Evolutionary conservation across 2,113 vertebrate genomes (phyloP).

Genomic region (Siphamia tubifer): DNA sequence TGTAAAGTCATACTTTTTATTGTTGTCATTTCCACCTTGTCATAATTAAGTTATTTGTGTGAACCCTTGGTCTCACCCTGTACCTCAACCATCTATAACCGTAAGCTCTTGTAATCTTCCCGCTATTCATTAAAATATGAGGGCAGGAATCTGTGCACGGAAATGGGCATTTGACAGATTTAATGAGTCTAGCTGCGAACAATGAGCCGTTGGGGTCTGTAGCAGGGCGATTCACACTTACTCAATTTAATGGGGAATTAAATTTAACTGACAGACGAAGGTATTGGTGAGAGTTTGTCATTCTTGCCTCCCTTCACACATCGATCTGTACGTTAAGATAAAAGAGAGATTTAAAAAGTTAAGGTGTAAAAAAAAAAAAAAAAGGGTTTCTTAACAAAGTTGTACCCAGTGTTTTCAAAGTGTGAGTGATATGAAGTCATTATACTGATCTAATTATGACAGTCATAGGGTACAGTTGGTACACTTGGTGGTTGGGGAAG

Average conservation of each 20-base stretch:
- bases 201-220: conserved; percentile 45
- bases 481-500: background rate
- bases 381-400: background rate
- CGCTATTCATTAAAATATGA: conserved; percentile 54
- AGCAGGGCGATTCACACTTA: conserved; percentile 46
- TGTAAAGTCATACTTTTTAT: background rate
- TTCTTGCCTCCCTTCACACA: conserved; percentile 29
- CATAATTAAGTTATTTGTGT: conserved; percentile 28
- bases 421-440: background rate
- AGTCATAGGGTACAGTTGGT: background rate
- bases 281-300: conserved; percentile 45
- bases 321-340: conserved; percentile 15
- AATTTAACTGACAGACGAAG: conserved; percentile 57
- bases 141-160: conserved; percentile 39
- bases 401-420: background rate
- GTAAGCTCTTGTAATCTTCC: conserved; percentile 47
- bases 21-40: conserved; percentile 12
- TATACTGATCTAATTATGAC: background rate
- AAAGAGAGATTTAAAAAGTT: conserved; percentile 6
- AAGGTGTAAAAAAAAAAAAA: no score
- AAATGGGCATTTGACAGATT: conserved; percentile 67
- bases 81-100: conserved; percentile 22
- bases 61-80: conserved; percentile 6
- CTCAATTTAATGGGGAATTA: conserved; percentile 67
- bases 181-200: conserved; percentile 61